phyloP scores from a whole-genome alignment of 2,113 vertebrate species.

The Pseudopodoces humilis region DNA sequence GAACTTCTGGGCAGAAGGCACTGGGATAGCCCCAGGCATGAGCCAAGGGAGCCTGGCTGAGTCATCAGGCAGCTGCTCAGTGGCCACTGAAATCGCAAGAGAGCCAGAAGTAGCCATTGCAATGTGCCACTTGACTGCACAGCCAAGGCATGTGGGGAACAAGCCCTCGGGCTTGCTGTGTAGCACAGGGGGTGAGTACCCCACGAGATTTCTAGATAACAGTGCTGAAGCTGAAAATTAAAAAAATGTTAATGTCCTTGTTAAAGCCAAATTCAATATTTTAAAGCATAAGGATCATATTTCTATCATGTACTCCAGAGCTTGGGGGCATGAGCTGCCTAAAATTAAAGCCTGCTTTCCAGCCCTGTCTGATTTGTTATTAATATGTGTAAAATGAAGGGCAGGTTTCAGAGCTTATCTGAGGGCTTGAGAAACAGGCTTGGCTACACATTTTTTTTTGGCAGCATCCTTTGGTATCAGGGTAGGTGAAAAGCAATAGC shows the following conservation, averaged over 20 bases:
- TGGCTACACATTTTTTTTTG: not conserved
- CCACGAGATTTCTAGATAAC: not conserved
- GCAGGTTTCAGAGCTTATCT: constrained; percentile 13
- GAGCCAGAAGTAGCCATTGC: not conserved
- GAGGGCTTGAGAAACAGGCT: constrained; percentile 34
- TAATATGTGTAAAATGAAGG: constrained; percentile 17
- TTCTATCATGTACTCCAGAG: not conserved
- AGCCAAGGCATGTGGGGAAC: not conserved
- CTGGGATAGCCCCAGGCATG: not conserved
- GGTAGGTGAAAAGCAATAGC: not conserved
- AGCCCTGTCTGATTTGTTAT: constrained; percentile 23
- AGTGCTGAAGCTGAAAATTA: not conserved
- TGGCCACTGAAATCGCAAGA: not conserved
- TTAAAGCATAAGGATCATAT: not conserved
- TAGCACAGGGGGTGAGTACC: not conserved
- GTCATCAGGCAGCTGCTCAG: not conserved
- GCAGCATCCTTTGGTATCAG: not conserved
- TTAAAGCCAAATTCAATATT: not conserved
- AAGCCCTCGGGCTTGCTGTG: not conserved
- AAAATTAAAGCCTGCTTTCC: constrained; percentile 33
- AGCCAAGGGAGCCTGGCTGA: not conserved
- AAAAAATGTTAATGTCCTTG: not conserved
- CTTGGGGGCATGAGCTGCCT: not conserved
- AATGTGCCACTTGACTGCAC: not conserved
- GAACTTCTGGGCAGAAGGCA: not conserved